These are phyloP conservation scores for Cassiopea andromeda DNA, from an alignment of 30 jellyfish, hydroid and myxozoan species.

Conservation along the genomic window DNA sequence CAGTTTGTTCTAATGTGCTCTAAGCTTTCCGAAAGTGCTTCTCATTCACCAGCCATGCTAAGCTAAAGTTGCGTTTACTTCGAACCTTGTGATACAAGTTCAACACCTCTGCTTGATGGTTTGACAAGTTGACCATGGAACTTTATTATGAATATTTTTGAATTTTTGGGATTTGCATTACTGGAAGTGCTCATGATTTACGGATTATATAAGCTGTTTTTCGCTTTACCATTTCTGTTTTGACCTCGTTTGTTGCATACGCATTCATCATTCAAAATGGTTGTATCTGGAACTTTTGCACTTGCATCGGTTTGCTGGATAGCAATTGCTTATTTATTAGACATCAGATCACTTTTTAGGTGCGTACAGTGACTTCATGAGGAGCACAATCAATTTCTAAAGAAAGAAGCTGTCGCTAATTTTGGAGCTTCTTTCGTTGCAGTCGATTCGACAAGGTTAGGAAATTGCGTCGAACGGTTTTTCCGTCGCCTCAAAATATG, in stretches of 20 bases:
- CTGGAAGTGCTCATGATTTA: slow-evolving; percentile 62
- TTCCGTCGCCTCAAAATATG: no score
- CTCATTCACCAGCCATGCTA: not conserved
- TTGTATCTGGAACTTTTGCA: slow-evolving; percentile 63
- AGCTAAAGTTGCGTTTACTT: no score
- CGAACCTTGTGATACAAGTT: no score
- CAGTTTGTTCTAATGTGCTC: slow-evolving; percentile 34
- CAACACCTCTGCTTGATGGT: not conserved
- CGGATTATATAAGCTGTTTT: slow-evolving; percentile 69
- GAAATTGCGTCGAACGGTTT: no score
- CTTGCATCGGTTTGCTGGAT: slow-evolving; percentile 66
- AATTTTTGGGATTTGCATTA: slow-evolving; percentile 64
- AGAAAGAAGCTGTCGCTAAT: no score
- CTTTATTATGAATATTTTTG: slow-evolving; percentile 46
- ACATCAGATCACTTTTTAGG: slow-evolving; percentile 45
- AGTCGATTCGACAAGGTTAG: no score
- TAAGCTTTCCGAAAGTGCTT: not conserved
- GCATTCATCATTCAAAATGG: slow-evolving; percentile 10
- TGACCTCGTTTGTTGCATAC: not conserved
- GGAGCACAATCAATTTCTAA: not conserved
- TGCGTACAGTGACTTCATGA: slow-evolving; percentile 2
- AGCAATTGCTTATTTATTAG: slow-evolving; percentile 51
- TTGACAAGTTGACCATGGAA: slow-evolving; percentile 2
- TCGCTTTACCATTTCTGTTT: slow-evolving; percentile 15
- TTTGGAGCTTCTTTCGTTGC: no score